Evolutionary conservation across 2,797 vertebrate species (phyloP).

Genomic region (Amblyopsis hoosieri): DNA sequence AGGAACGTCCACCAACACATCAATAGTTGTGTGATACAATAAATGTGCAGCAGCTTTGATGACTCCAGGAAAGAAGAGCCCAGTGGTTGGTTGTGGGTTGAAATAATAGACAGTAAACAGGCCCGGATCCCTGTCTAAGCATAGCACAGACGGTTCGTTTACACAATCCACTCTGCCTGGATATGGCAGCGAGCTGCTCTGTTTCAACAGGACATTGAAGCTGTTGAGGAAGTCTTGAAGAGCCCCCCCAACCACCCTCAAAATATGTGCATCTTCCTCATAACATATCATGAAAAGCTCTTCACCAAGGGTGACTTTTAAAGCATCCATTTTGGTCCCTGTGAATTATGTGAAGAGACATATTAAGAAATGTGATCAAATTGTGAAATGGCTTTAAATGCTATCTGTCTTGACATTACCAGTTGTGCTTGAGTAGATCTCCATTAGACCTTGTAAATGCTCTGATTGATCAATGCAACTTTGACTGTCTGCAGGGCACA

Average conservation of each 20-base stretch:
- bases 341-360: constrained; percentile 18
- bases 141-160: constrained; percentile 89
- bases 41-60: constrained; percentile 91
- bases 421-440: constrained; percentile 81
- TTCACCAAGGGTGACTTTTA: constrained; percentile 87
- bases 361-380: constrained; percentile 1
- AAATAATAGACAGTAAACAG: constrained; percentile 95
- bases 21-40: constrained; percentile 84
- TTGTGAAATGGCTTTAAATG: neutral
- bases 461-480: constrained; percentile 75
- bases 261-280: constrained; percentile 92
- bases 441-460: constrained; percentile 87
- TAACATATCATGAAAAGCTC: constrained; percentile 95
- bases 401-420: constrained; percentile 72
- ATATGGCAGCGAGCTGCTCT: constrained; percentile 74
- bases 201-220: constrained; percentile 94
- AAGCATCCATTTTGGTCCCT: constrained; percentile 83
- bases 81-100: constrained; percentile 87
- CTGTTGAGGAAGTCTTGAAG: constrained; percentile 98
- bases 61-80: constrained; percentile 91
- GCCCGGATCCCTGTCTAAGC: constrained; percentile 92
- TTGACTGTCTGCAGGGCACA: constrained; percentile 66
- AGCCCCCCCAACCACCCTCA: constrained; percentile 92
- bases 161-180: constrained; percentile 75
- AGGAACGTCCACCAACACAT: constrained; percentile 82